Conservation (phyloP, 2,888 invertebrate genomes). For the Schizotus pectinicornis region DNA sequence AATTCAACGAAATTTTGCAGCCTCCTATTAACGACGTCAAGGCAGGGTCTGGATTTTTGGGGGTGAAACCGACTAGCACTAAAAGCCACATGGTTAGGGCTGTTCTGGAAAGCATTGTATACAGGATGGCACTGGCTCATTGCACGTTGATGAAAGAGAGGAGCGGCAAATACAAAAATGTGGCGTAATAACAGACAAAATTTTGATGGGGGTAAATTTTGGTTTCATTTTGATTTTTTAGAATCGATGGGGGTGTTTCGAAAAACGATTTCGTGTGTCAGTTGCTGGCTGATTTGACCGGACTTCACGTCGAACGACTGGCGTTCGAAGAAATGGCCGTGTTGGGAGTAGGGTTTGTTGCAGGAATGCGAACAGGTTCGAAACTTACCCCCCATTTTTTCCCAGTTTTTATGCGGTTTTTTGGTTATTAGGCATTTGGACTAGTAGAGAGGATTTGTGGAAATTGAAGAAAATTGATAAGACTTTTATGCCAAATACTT, state of each 20-base stretch:
- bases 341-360: slow-evolving; percentile 84
- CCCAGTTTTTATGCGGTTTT: neutral
- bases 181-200: slow-evolving; percentile 62
- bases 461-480: slow-evolving; percentile 66
- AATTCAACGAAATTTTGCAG: slow-evolving; percentile 59
- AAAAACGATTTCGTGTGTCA: slow-evolving; percentile 92
- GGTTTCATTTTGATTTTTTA: slow-evolving; percentile 57
- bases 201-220: neutral
- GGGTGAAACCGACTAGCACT: slow-evolving; percentile 74
- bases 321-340: slow-evolving; percentile 80
- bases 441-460: slow-evolving; percentile 67
- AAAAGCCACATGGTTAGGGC: slow-evolving; percentile 83
- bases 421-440: slow-evolving; percentile 39
- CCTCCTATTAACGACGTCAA: slow-evolving; percentile 87
- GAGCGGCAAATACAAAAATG: slow-evolving; percentile 63
- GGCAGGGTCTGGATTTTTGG: slow-evolving; percentile 85
- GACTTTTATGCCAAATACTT: slow-evolving; percentile 63
- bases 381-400: slow-evolving; percentile 26
- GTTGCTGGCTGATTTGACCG: slow-evolving; percentile 82
- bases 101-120: slow-evolving; percentile 84
- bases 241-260: slow-evolving; percentile 96
- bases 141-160: slow-evolving; percentile 72
- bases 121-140: slow-evolving; percentile 79
- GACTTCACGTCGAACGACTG: slow-evolving; percentile 76
- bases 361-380: slow-evolving; percentile 79